Evolutionary conservation across 2,888 invertebrate species (phyloP).

Genomic region (Hymenopus coronatus): DNA sequence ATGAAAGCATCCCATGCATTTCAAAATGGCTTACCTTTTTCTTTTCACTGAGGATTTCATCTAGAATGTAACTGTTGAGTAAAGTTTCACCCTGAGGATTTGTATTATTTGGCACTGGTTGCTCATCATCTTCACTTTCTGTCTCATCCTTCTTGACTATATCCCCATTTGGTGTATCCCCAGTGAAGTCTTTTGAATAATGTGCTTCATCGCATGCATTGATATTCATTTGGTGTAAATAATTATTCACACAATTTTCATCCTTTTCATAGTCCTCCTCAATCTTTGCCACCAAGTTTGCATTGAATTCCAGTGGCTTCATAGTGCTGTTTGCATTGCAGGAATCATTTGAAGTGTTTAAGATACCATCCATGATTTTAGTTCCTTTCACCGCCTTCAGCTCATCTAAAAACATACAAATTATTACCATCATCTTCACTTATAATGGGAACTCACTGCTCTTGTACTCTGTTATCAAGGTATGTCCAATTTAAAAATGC

Average conservation of each 20-base stretch:
- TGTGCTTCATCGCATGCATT: background rate
- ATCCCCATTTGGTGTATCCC: background rate
- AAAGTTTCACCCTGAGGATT: background rate
- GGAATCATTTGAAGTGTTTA: background rate
- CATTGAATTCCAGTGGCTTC: background rate
- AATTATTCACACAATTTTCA: background rate
- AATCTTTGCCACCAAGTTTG: background rate
- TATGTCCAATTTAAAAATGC: too few relatives aligned
- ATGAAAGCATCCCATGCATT: too few relatives aligned
- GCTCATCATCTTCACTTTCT: background rate
- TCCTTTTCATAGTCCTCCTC: background rate
- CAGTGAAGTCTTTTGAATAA: background rate
- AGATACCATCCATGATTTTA: background rate
- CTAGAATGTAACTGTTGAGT: background rate
- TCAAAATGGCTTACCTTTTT: background rate
- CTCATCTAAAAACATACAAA: background rate
- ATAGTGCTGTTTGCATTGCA: background rate
- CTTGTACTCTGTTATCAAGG: too few relatives aligned
- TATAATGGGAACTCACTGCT: too few relatives aligned
- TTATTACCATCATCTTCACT: too few relatives aligned
- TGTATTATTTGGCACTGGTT: background rate
- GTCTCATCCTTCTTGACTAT: background rate
- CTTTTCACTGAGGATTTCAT: constrained; percentile 10
- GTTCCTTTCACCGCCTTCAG: background rate
- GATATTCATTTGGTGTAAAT: background rate